Conservation (phyloP, 2,888 invertebrate species). For the Hyppa rectilinea region DNA sequence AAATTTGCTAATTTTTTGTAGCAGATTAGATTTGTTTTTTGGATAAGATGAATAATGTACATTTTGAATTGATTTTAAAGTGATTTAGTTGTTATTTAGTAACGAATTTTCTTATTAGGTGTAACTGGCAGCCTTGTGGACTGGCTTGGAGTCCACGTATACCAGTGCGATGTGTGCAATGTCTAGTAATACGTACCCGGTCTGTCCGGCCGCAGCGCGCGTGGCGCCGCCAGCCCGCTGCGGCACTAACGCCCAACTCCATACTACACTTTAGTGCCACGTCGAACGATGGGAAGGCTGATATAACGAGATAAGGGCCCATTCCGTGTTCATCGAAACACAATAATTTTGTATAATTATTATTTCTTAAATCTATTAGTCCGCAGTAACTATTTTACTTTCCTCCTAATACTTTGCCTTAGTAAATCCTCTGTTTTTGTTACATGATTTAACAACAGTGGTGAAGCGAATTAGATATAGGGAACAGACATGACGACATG, state of each 20-base stretch:
- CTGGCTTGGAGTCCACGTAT: slow-evolving; percentile 80
- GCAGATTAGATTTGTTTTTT: slow-evolving; percentile 90
- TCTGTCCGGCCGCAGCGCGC: slow-evolving; percentile 34
- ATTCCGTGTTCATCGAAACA: slow-evolving; percentile 86
- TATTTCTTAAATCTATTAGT: slow-evolving; percentile 81
- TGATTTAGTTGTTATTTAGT: slow-evolving; percentile 91
- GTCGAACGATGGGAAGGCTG: slow-evolving; percentile 83
- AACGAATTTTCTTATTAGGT: slow-evolving; percentile 88
- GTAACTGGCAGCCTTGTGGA: slow-evolving; percentile 86
- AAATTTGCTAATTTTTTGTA: slow-evolving; percentile 90
- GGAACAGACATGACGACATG: slow-evolving; percentile 90
- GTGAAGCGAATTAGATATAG: slow-evolving; percentile 90
- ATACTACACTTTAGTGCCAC: slow-evolving; percentile 73
- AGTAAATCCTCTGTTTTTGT: slow-evolving; percentile 83
- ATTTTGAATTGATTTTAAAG: slow-evolving; percentile 90
- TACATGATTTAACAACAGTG: slow-evolving; percentile 86
- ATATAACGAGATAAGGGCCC: slow-evolving; percentile 82
- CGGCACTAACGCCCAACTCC: slow-evolving; percentile 62
- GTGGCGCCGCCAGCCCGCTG: slow-evolving; percentile 17
- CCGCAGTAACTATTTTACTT: slow-evolving; percentile 81
- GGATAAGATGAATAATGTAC: slow-evolving; percentile 89
- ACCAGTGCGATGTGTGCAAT: slow-evolving; percentile 89
- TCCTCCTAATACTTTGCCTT: slow-evolving; percentile 87
- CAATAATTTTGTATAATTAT: slow-evolving; percentile 85
- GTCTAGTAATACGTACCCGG: slow-evolving; percentile 77